Conservation (phyloP, 2,888 invertebrate species). For the Eudemis profundana region DNA sequence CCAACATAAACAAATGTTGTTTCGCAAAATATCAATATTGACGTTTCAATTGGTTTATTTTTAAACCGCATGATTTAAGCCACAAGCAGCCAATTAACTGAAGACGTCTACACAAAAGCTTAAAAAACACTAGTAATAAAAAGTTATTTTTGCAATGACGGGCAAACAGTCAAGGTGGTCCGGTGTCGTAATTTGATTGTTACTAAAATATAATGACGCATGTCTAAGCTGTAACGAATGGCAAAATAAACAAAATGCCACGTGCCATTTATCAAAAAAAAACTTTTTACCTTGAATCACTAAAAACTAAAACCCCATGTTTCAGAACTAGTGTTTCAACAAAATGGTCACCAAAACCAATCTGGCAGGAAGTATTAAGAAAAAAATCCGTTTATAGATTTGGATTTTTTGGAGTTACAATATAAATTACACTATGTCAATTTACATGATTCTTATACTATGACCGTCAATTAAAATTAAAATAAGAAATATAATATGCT, state of each 20-base stretch:
- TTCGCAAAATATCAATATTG: not conserved
- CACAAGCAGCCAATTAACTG: constrained; percentile 30
- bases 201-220: constrained; percentile 9
- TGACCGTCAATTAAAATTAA: too few species aligned
- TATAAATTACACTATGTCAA: too few species aligned
- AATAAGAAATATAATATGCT: too few species aligned
- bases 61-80: constrained; percentile 10
- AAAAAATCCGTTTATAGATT: too few species aligned
- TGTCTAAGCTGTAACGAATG: not conserved
- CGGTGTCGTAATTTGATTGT: constrained; percentile 5
- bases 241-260: not conserved
- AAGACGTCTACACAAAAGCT: constrained; percentile 14
- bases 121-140: not conserved
- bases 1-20: not conserved
- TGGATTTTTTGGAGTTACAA: too few species aligned
- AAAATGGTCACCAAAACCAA: too few species aligned
- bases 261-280: too few species aligned
- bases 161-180: constrained; percentile 24
- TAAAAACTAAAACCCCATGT: too few species aligned
- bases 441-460: too few species aligned
- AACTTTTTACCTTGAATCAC: too few species aligned
- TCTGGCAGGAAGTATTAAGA: too few species aligned
- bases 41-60: constrained; percentile 4
- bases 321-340: too few species aligned
- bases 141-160: constrained; percentile 8